Conservation (phyloP, 2,888 invertebrate genomes). For the Heliconius hortense region DNA sequence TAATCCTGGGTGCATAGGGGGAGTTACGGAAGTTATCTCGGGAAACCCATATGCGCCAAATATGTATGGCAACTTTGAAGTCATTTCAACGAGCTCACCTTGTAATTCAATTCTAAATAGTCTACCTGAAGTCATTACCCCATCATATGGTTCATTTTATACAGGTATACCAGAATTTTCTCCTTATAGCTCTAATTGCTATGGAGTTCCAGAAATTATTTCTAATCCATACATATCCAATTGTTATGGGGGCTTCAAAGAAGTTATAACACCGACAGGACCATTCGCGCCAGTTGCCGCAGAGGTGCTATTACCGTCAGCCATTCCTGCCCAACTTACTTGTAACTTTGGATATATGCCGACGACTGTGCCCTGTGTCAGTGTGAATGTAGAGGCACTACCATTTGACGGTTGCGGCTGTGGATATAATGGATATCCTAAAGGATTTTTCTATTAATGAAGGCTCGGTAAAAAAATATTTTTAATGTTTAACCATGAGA, state of each 20-base stretch:
- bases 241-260: slow-evolving; percentile 22
- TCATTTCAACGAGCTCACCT: slow-evolving; percentile 13
- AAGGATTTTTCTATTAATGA: slow-evolving; percentile 44
- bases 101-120: slow-evolving; percentile 10
- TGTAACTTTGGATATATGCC: slow-evolving; percentile 51
- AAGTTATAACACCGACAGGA: slow-evolving; percentile 29
- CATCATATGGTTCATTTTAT: slow-evolving; percentile 14
- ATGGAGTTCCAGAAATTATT: slow-evolving; percentile 28
- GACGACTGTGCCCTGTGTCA: slow-evolving; percentile 50
- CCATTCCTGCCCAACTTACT: slow-evolving; percentile 55
- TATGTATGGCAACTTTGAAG: slow-evolving; percentile 20
- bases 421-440: slow-evolving; percentile 39
- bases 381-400: slow-evolving; percentile 53
- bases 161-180: slow-evolving; percentile 17
- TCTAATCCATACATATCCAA: slow-evolving; percentile 21
- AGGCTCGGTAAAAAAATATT: background rate
- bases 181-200: slow-evolving; percentile 18
- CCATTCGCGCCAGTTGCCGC: slow-evolving; percentile 44
- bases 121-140: slow-evolving; percentile 21
- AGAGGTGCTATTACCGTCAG: slow-evolving; percentile 52
- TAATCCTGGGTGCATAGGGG: slow-evolving; percentile 18
- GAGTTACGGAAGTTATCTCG: slow-evolving; percentile 24
- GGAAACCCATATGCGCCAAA: slow-evolving; percentile 22
- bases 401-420: slow-evolving; percentile 42
- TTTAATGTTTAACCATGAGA: background rate